Evolutionary conservation across 1,140 invertebrate genomes (phyloP), one percentile per base, ranked within the genome.

Genomic region (Aphelenchoides avenae): DNA sequence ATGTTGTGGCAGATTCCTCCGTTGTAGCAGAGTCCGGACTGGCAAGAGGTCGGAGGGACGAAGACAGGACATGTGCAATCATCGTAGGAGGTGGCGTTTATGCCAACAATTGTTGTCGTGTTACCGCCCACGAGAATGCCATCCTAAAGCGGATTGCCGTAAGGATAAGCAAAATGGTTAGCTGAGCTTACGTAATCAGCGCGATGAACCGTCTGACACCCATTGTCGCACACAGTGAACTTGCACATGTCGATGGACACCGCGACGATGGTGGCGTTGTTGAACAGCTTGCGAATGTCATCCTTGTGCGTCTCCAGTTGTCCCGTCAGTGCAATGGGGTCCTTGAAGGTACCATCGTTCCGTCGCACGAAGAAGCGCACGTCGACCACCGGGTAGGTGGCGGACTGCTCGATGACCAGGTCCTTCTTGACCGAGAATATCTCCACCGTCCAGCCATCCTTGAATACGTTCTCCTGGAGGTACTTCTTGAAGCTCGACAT

Each of bases 231-330:
- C 5, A 40, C 43, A 2, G 72, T 75, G 39, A 73, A 61, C 44
- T 77, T 74, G 62, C 72, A 75, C 74, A 77, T 75, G 47, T 75
- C 72, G 34, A 75, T 73, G 3, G 66, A 70, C 26, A 75, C 69
- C 26, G 68, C 60, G 15, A 72, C 51, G 36, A 75, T 77, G 40
- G 31, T 53, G 2, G 54, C 67, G 26, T 53, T n/a, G n/a, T n/a
- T n/a, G n/a, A n/a, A n/a, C n/a, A n/a, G n/a, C n/a, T n/a, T n/a
- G n/a, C n/a, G n/a, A n/a, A n/a, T n/a, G n/a, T n/a, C n/a, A n/a
- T n/a, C n/a, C n/a, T n/a, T n/a, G n/a, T n/a, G n/a, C n/a, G n/a
- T n/a, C n/a, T n/a, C n/a, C n/a, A n/a, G n/a, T n/a, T n/a, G n/a
- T n/a, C n/a, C n/a, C n/a, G n/a, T n/a, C n/a, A n/a, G n/a, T n/a